phyloP scores from a whole-genome alignment of 2,113 vertebrate species.

The Tympanuchus pallidicinctus region DNA sequence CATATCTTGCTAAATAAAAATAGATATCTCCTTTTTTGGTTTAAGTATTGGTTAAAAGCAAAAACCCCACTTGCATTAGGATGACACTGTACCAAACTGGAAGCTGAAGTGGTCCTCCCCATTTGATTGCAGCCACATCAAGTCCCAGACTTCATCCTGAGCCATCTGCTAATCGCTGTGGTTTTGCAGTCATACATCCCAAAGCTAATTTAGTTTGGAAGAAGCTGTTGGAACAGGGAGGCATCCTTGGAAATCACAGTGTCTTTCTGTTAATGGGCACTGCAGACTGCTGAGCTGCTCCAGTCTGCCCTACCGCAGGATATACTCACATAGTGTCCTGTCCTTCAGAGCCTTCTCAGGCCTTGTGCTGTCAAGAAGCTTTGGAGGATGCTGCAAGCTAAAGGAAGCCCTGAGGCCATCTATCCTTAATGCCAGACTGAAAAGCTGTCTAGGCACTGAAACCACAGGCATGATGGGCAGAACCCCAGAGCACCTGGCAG shows the following conservation, averaged over 20 bases:
- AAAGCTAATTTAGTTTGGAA: slow-evolving; percentile 57
- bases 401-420: background rate
- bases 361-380: background rate
- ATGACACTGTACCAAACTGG: background rate
- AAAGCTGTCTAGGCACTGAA: background rate
- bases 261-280: background rate
- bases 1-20: slow-evolving; percentile 60
- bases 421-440: background rate
- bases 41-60: slow-evolving; percentile 30
- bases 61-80: slow-evolving; percentile 20
- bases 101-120: background rate
- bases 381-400: background rate
- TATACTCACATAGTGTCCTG: background rate
- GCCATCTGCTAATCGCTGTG: slow-evolving; percentile 60
- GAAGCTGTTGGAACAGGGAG: slow-evolving; percentile 38
- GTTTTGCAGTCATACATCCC: slow-evolving; percentile 39
- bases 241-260: slow-evolving; percentile 29
- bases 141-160: slow-evolving; percentile 39
- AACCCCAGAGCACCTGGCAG: background rate
- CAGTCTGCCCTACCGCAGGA: background rate
- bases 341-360: background rate
- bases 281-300: background rate
- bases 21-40: background rate
- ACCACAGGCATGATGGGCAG: background rate
- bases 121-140: slow-evolving; percentile 2